A percentile compares a stretch with the other conserved stretches of the same genome.
phyloP scores from a whole-genome alignment of 2,888 invertebrate genomes.

The Ophion ellenae region DNA sequence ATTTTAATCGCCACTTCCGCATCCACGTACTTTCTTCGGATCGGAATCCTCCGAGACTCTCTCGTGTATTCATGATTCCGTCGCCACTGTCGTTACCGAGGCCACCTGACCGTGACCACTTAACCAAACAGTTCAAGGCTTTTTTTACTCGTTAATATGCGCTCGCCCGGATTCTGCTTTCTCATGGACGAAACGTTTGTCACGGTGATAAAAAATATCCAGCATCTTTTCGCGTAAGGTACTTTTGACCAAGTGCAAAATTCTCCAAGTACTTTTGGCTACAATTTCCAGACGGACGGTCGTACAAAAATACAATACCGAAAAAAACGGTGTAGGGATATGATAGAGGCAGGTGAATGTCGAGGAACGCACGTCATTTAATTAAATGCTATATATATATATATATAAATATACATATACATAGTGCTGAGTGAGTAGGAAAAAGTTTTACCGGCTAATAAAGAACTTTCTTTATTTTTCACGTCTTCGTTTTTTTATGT shows the following conservation, averaged over 20 bases:
- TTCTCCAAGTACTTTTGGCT: not conserved
- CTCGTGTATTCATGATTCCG: conserved; percentile 16
- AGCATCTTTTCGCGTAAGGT: not conserved
- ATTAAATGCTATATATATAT: not conserved
- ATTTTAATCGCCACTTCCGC: conserved; percentile 17
- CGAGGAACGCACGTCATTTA: not conserved
- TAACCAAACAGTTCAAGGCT: not conserved
- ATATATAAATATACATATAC: no score
- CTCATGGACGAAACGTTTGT: not conserved
- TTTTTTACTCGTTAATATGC: not conserved
- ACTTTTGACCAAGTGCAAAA: not conserved
- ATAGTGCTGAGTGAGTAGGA: no score
- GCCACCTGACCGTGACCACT: conserved; percentile 27
- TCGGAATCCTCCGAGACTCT: not conserved
- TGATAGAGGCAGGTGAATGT: not conserved
- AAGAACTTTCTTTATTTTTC: no score
- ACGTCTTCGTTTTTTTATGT: no score
- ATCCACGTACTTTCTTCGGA: conserved; percentile 24
- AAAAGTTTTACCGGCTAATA: no score
- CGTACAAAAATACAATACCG: not conserved
- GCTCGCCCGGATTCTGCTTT: not conserved
- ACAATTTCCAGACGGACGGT: not conserved
- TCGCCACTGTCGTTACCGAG: conserved; percentile 30
- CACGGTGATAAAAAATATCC: not conserved
- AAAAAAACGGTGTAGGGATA: not conserved